Evolutionary conservation across 1,140 invertebrate species (phyloP).

Genomic region (Drosophila santomea): DNA sequence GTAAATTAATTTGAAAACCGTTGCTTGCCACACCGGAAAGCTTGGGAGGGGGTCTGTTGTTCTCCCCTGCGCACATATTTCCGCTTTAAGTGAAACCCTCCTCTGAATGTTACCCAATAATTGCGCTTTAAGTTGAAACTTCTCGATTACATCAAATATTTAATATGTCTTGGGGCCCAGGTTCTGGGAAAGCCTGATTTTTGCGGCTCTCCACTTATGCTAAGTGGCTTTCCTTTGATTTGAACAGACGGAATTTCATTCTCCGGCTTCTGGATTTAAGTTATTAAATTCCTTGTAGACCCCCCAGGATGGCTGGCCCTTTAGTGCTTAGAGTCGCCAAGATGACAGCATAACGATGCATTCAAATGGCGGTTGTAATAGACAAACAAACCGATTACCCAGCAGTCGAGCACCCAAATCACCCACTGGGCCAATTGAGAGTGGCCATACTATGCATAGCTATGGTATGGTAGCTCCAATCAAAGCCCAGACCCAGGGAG

Average conservation of each 20-base stretch:
- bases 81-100: constrained; percentile 28
- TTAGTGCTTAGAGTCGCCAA: not conserved
- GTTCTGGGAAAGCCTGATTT: constrained; percentile 20
- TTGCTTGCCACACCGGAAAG: constrained; percentile 41
- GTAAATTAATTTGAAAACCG: constrained; percentile 50
- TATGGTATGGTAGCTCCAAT: constrained; percentile 15
- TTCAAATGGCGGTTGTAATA: constrained; percentile 65
- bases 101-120: constrained; percentile 18
- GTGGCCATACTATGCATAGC: constrained; percentile 8
- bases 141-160: constrained; percentile 64
- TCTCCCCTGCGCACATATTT: constrained; percentile 11
- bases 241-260: constrained; percentile 12
- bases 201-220: constrained; percentile 25
- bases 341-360: constrained; percentile 73
- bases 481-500: constrained; percentile 12
- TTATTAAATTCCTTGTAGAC: constrained; percentile 43
- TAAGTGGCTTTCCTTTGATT: constrained; percentile 44
- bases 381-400: constrained; percentile 79
- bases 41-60: constrained; percentile 15
- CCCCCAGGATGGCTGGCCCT: constrained; percentile 10
- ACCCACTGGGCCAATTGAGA: constrained; percentile 55
- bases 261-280: constrained; percentile 12
- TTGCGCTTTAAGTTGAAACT: constrained; percentile 30
- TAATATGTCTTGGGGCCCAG: constrained; percentile 1
- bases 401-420: constrained; percentile 61